Base-by-base conservation (phyloP, 2,797 vertebrate species). In the Hippoglossus hippoglossus region DNA sequence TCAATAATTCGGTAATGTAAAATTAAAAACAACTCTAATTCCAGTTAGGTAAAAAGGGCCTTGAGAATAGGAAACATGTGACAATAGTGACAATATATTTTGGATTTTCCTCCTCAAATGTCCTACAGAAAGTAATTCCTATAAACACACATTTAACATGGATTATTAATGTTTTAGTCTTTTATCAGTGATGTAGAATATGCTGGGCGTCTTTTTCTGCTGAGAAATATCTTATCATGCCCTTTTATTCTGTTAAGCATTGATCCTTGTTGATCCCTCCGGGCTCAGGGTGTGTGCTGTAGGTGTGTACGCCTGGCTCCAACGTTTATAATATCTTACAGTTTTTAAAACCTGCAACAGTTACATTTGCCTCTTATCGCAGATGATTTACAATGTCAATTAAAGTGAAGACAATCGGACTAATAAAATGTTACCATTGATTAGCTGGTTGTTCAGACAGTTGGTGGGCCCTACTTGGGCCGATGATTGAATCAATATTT, bases 211-310 rank as follows among this genome's bases (percentile, higher is more conserved):
- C 24, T 19, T 59, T 69, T 28, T 56, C 56, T 31, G 2, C 2
- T 16, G 31, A 31, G 28, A 41, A 34, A 56, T 57, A 77, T 60
- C 22, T 63, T 55, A 66, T 57, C 1, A 2, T 68, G 16, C 50
- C 51, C 62, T 82, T 79, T 80, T 63, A 61, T 74, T 60, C 15
- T 63, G 22, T 47, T n/a, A 69, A 54, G 69, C 64, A 61, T 3
- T 72, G 67, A 84, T 83, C 73, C 66, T 24, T 83, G 41, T 16
- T 54, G 26, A 75, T 72, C 52, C 55, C 72, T 77, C 50, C 5
- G 22, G 59, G 73, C 44, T 81, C 59, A 75, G 67, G 70, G 39
- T 69, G 73, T 3, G 6, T 67, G 26, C 41, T 64, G 9, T 61
- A 55, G 71, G 65, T 39, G 65, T 86, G 71, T 39, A 54, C 60